These are phyloP conservation scores for Bellardia bayeri DNA, from an alignment of 2,888 invertebrate species.

Conservation along the genomic window DNA sequence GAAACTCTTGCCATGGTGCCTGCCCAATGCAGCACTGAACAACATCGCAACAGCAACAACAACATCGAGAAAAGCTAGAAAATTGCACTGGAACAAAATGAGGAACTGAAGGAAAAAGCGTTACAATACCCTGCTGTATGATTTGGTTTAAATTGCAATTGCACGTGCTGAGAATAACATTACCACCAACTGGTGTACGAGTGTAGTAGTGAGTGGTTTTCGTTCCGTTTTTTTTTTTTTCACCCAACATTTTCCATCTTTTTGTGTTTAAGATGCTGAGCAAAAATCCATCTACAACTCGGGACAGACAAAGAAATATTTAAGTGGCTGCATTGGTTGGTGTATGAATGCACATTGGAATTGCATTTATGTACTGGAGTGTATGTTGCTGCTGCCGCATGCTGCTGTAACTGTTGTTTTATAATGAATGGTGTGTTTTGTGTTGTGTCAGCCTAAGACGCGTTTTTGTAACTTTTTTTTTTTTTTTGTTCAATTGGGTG, in stretches of 20 bases:
- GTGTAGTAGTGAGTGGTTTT: slow-evolving; percentile 40
- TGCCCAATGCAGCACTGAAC: slow-evolving; percentile 21
- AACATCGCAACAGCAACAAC: background rate
- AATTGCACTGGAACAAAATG: slow-evolving; percentile 30
- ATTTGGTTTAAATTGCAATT: slow-evolving; percentile 73
- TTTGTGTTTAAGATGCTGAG: slow-evolving; percentile 48
- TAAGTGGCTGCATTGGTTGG: slow-evolving; percentile 42
- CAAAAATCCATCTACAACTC: slow-evolving; percentile 49
- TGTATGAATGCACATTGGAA: slow-evolving; percentile 30
- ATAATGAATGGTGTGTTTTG: slow-evolving; percentile 71
- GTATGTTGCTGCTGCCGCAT: slow-evolving; percentile 35
- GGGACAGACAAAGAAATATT: slow-evolving; percentile 41
- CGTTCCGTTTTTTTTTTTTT: background rate
- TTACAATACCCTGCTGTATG: slow-evolving; percentile 69
- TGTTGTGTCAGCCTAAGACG: slow-evolving; percentile 69
- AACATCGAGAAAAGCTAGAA: slow-evolving; percentile 4
- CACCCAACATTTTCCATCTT: slow-evolving; percentile 29
- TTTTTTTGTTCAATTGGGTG: slow-evolving; percentile 15
- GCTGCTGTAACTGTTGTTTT: slow-evolving; percentile 68
- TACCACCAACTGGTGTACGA: slow-evolving; percentile 68
- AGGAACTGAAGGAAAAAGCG: slow-evolving; percentile 43
- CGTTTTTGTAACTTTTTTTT: slow-evolving; percentile 13
- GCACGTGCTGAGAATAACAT: slow-evolving; percentile 72
- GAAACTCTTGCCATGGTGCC: slow-evolving; percentile 12
- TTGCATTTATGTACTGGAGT: slow-evolving; percentile 31